Evolutionary conservation across 1,140 invertebrate genomes (phyloP).

Genomic region (Fragariocoptes setiger): DNA sequence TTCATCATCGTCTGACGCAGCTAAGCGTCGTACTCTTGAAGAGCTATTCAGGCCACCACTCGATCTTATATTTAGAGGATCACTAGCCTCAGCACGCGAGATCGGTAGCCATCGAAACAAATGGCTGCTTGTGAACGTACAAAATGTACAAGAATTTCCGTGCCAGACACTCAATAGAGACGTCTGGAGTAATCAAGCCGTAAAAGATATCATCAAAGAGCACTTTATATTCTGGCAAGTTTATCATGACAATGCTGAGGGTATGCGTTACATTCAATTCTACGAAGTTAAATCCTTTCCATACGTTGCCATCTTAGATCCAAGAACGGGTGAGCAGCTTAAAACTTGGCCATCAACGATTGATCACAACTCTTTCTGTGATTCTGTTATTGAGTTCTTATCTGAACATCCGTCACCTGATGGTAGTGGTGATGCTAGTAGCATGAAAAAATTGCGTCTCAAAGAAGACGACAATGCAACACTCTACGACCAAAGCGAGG

Average conservation of each 20-base stretch:
- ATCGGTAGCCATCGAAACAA: slow-evolving; percentile 25
- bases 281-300: slow-evolving; percentile 33
- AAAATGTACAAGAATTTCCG: slow-evolving; percentile 36
- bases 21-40: slow-evolving; percentile 27
- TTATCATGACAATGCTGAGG: slow-evolving; percentile 31
- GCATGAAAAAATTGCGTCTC: too few relatives aligned
- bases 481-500: slow-evolving; percentile 20
- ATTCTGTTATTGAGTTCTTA: slow-evolving; percentile 17
- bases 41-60: slow-evolving; percentile 39
- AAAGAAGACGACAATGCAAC: slow-evolving; percentile 9
- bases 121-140: slow-evolving; percentile 44
- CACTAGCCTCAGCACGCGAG: slow-evolving; percentile 25
- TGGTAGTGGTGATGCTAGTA: slow-evolving; percentile 6
- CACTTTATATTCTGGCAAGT: slow-evolving; percentile 52
- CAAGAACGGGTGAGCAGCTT: slow-evolving; percentile 27
- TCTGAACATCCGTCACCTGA: slow-evolving; percentile 14
- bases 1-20: slow-evolving; percentile 8
- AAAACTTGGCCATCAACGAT: slow-evolving; percentile 20
- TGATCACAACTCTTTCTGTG: slow-evolving; percentile 21
- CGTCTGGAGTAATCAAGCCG: slow-evolving; percentile 33
- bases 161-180: slow-evolving; percentile 40
- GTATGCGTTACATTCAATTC: slow-evolving; percentile 31
- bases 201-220: slow-evolving; percentile 30
- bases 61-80: slow-evolving; percentile 32
- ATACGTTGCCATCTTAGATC: slow-evolving; percentile 38